These are phyloP conservation scores for Maccullochella peelii DNA, from an alignment of 2,113 vertebrate species.

Conservation along the genomic window DNA sequence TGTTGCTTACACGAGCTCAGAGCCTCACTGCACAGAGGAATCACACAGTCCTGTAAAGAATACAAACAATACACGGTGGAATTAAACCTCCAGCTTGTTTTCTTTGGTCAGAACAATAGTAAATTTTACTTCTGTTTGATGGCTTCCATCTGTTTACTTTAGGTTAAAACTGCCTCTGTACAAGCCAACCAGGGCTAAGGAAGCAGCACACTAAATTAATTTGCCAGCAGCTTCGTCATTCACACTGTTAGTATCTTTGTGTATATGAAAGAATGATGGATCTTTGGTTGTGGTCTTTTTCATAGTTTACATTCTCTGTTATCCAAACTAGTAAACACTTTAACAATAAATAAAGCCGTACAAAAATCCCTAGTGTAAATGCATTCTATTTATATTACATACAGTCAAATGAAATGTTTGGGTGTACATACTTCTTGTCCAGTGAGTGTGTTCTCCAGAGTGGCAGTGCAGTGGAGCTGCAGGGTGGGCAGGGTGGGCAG, in stretches of 20 bases:
- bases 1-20: slow-evolving; percentile 95
- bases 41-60: slow-evolving; percentile 89
- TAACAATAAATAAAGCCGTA: rapidly evolving
- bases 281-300: background rate
- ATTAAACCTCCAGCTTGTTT: background rate
- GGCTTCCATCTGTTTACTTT: background rate
- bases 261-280: background rate
- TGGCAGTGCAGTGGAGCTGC: slow-evolving; percentile 92
- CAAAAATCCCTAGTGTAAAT: background rate
- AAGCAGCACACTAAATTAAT: background rate
- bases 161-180: background rate
- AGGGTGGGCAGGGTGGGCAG: slow-evolving; percentile 92
- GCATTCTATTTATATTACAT: rapidly evolving
- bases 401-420: background rate
- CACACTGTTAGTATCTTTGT: background rate
- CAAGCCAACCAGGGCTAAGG: background rate
- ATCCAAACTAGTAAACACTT: background rate
- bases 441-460: slow-evolving; percentile 91
- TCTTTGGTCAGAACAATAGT: background rate
- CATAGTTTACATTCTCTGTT: too few relatives aligned
- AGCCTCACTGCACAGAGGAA: slow-evolving; percentile 94
- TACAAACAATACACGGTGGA: background rate
- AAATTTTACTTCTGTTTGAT: background rate
- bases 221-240: background rate
- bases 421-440: slow-evolving; percentile 79